Conservation (phyloP, 2,797 vertebrate species). For the Nothura maculosa region DNA sequence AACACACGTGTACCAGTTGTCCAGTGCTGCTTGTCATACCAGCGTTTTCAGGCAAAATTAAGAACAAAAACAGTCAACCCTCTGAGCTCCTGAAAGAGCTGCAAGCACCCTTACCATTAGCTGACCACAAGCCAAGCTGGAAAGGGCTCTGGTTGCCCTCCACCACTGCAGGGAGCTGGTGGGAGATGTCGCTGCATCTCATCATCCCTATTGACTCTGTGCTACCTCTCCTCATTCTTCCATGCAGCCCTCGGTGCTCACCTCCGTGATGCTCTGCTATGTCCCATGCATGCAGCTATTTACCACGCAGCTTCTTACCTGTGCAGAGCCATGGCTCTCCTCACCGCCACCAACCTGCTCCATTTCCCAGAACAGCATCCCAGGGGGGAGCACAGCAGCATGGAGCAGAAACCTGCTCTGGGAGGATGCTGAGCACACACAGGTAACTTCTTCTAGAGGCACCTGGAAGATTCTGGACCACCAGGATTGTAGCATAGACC, state of each 20-base stretch:
- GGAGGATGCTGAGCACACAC: not conserved
- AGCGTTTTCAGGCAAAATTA: not conserved
- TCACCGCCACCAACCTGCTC: not conserved
- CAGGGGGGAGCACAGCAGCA: accelerated
- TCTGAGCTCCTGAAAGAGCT: not conserved
- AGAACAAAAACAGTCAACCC: not conserved
- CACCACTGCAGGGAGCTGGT: too few species aligned
- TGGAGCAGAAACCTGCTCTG: not conserved
- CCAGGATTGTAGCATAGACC: not conserved
- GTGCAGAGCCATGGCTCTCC: not conserved
- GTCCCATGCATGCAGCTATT: not conserved
- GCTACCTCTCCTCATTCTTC: too few species aligned
- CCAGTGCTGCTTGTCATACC: not conserved
- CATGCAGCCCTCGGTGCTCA: too few species aligned
- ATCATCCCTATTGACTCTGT: too few species aligned
- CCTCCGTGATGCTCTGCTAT: not conserved
- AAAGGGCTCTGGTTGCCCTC: not conserved
- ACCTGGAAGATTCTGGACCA: not conserved
- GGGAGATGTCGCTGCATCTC: too few species aligned
- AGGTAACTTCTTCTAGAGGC: not conserved
- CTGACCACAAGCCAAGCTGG: not conserved
- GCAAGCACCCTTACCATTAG: not conserved
- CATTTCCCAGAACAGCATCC: not conserved
- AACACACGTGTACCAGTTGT: not conserved
- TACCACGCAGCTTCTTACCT: not conserved